Percentiles rank a stretch among this genome's conserved stretches.
These are phyloP conservation scores for Rhinoptilus africanus DNA, from an alignment of 2,113 vertebrate genomes.

Conservation along the genomic window DNA sequence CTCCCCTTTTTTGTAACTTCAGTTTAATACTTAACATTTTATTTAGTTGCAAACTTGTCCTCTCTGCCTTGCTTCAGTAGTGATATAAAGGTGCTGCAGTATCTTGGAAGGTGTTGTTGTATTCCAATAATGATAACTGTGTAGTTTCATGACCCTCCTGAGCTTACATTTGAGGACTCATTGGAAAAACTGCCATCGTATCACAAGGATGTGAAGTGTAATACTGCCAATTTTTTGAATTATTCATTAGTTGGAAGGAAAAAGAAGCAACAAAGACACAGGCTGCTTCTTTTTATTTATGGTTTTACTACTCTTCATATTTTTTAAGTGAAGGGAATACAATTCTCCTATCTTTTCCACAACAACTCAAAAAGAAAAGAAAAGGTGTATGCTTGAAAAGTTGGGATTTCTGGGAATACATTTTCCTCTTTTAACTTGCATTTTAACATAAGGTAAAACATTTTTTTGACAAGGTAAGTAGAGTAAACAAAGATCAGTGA, in stretches of 20 bases:
- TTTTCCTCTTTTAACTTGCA: slow-evolving; percentile 47
- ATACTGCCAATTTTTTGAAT: slow-evolving; percentile 54
- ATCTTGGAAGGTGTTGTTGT: slow-evolving; percentile 37
- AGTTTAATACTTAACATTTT: slow-evolving; percentile 7
- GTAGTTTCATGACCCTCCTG: slow-evolving; percentile 61
- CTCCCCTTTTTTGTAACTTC: background rate
- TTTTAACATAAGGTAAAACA: slow-evolving; percentile 57
- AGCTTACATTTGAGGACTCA: slow-evolving; percentile 54
- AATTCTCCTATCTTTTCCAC: background rate
- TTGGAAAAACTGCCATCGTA: slow-evolving; percentile 55
- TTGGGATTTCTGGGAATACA: slow-evolving; percentile 35
- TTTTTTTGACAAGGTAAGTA: slow-evolving; percentile 64
- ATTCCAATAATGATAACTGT: slow-evolving; percentile 31
- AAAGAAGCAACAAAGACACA: background rate
- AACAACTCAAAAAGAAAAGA: slow-evolving; percentile 17
- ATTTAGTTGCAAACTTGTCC: background rate
- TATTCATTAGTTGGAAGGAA: slow-evolving; percentile 51
- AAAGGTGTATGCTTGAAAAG: slow-evolving; percentile 7
- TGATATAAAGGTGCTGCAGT: slow-evolving; percentile 46
- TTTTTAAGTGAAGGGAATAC: slow-evolving; percentile 22
- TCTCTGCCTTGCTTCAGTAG: slow-evolving; percentile 5
- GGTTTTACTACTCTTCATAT: slow-evolving; percentile 19
- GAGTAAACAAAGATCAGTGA: slow-evolving; percentile 65
- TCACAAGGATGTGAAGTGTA: slow-evolving; percentile 49
- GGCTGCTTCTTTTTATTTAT: slow-evolving; percentile 17